Percentiles rank a stretch among this genome's conserved stretches.
These are phyloP conservation scores for Hyposoter didymator DNA, from an alignment of 2,888 invertebrate species.

Conservation along the genomic window DNA sequence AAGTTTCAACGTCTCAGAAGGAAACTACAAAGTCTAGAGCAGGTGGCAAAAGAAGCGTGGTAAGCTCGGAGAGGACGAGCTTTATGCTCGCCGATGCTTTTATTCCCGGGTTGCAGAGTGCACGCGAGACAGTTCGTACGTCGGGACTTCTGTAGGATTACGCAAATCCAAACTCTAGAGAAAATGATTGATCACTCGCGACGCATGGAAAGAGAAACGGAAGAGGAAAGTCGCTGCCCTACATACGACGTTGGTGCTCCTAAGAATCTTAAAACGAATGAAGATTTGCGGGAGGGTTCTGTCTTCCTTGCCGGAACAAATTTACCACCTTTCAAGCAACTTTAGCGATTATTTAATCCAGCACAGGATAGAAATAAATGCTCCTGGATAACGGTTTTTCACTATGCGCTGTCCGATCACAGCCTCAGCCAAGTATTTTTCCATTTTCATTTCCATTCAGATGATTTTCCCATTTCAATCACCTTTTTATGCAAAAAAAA, in stretches of 20 bases:
- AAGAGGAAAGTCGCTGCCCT: conserved; percentile 16
- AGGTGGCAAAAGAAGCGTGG: conserved; percentile 48
- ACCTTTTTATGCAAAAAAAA: neutral
- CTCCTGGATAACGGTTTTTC: neutral
- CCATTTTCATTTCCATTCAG: neutral
- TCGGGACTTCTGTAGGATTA: conserved; percentile 55
- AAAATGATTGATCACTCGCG: conserved; percentile 62
- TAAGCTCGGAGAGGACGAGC: conserved; percentile 15
- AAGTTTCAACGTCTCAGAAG: conserved; percentile 40
- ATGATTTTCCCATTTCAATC: neutral
- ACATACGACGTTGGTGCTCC: neutral
- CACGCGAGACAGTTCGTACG: conserved; percentile 49
- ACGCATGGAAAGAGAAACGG: conserved; percentile 41
- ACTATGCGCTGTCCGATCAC: neutral
- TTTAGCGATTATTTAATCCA: conserved; percentile 49
- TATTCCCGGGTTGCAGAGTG: conserved; percentile 30
- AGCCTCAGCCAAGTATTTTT: neutral
- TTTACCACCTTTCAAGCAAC: conserved; percentile 32
- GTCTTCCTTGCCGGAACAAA: conserved; percentile 33
- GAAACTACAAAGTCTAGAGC: conserved; percentile 55
- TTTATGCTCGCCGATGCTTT: conserved; percentile 33
- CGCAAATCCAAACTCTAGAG: conserved; percentile 53
- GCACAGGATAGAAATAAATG: conserved; percentile 14
- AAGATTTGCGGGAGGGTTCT: conserved; percentile 14
- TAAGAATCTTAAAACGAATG: conserved; percentile 37